These are phyloP conservation scores for Neoniphon sammara DNA, from an alignment of 2,797 vertebrate species.

Conservation along the genomic window DNA sequence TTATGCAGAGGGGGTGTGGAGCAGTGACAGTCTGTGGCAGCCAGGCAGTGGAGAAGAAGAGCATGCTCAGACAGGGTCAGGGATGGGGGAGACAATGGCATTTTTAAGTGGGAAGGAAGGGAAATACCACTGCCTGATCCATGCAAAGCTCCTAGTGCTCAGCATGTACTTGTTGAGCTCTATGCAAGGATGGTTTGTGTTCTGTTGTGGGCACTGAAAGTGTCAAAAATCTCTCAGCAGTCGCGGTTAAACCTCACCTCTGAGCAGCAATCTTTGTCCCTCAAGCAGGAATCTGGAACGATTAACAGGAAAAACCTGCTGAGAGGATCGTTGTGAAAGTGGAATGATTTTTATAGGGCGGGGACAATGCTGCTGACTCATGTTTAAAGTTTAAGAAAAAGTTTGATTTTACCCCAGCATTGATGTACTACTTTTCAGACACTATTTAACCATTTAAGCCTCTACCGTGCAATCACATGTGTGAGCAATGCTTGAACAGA, in stretches of 20 bases:
- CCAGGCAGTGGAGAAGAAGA: conserved; percentile 50
- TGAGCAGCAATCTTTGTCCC: not conserved
- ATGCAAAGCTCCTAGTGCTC: conserved; percentile 8
- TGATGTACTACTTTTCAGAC: not conserved
- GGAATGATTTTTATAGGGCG: conserved; percentile 41
- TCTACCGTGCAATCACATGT: not conserved
- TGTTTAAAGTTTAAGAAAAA: conserved; percentile 9
- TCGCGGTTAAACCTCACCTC: not conserved
- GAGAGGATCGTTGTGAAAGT: conserved; percentile 35
- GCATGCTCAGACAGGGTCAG: conserved; percentile 61
- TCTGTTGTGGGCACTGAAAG: not conserved
- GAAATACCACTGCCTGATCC: conserved; percentile 40
- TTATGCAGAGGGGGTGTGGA: conserved; percentile 7
- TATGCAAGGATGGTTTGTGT: not conserved
- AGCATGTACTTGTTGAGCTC: not conserved
- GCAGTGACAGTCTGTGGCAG: conserved; percentile 77
- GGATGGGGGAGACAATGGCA: conserved; percentile 67
- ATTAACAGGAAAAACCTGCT: conserved; percentile 79
- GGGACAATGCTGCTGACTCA: conserved; percentile 45
- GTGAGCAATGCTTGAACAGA: not conserved
- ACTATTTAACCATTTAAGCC: not conserved
- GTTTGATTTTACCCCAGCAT: not conserved
- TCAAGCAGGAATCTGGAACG: conserved; percentile 5
- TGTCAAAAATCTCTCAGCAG: not conserved
- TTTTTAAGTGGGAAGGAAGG: conserved; percentile 49